Percentiles rank a stretch among this genome's conserved stretches.
Conservation (phyloP, 2,797 vertebrate genomes). For the Pseudochirops corinnae region DNA sequence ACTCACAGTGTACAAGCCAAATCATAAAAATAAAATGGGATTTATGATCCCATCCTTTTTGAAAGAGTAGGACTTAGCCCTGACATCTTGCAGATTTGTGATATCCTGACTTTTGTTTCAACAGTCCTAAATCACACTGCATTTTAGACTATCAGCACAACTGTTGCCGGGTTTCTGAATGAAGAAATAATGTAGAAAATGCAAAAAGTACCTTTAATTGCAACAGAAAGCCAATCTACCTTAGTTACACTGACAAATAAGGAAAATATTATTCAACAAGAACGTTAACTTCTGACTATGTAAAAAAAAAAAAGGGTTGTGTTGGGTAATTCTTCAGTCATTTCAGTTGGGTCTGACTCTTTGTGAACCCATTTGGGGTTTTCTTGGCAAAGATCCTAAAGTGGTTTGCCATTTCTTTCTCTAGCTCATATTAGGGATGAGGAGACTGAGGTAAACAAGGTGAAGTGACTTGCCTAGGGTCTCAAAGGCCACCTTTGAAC, state of each 20-base stretch:
- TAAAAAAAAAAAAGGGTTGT: no score
- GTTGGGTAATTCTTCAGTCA: not conserved
- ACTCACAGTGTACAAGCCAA: slow-evolving; percentile 59
- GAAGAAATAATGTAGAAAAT: slow-evolving; percentile 63
- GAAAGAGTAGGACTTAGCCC: slow-evolving; percentile 57
- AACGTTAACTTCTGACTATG: not conserved
- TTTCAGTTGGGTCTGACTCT: not conserved
- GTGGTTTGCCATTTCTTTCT: not conserved
- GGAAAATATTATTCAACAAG: slow-evolving; percentile 21
- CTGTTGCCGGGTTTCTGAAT: slow-evolving; percentile 54
- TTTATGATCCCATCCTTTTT: slow-evolving; percentile 65
- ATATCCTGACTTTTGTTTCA: slow-evolving; percentile 70
- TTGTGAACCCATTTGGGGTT: not conserved
- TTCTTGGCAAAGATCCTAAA: not conserved
- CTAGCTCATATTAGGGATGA: not conserved
- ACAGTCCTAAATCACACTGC: slow-evolving; percentile 65
- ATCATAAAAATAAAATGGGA: slow-evolving; percentile 73
- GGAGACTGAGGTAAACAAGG: not conserved
- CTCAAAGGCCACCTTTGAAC: not conserved
- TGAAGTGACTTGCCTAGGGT: not conserved
- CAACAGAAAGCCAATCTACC: slow-evolving; percentile 62
- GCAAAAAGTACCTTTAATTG: slow-evolving; percentile 27
- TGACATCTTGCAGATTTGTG: slow-evolving; percentile 73
- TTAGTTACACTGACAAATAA: slow-evolving; percentile 58
- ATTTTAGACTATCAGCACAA: slow-evolving; percentile 39